phyloP scores from a whole-genome alignment of 1,140 invertebrate genomes.

The Homarus americanus region DNA sequence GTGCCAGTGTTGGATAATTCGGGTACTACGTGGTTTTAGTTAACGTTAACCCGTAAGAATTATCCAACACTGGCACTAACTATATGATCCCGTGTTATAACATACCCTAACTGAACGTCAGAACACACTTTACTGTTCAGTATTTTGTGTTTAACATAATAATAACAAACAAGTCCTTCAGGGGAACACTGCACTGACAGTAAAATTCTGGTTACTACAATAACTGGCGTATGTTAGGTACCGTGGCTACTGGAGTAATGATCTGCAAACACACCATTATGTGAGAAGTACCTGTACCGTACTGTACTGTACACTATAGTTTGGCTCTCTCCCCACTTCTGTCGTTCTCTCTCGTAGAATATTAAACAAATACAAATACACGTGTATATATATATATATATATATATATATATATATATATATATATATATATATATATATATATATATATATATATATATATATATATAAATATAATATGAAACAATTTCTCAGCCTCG shows the following conservation, averaged over 20 bases:
- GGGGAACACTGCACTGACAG: no score
- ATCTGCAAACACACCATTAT: background rate
- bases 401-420: conserved; percentile 13
- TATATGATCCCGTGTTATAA: no score
- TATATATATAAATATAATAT: background rate
- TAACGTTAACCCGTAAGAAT: no score
- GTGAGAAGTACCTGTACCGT: background rate
- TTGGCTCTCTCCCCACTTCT: background rate
- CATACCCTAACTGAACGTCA: no score
- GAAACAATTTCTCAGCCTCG: background rate
- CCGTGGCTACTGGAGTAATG: background rate
- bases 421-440: conserved; percentile 2
- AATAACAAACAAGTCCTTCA: no score
- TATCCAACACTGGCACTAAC: no score
- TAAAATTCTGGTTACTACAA: background rate
- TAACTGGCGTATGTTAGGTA: background rate
- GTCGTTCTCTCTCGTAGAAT: background rate
- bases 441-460: conserved; percentile 2
- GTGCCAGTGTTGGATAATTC: no score
- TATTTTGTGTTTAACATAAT: no score
- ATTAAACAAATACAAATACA: background rate
- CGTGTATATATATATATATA: background rate
- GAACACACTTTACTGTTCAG: no score
- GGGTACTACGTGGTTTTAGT: no score
- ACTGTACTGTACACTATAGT: background rate